Conservation (phyloP, 1,140 invertebrate genomes). For the Papilio aristodemus region DNA sequence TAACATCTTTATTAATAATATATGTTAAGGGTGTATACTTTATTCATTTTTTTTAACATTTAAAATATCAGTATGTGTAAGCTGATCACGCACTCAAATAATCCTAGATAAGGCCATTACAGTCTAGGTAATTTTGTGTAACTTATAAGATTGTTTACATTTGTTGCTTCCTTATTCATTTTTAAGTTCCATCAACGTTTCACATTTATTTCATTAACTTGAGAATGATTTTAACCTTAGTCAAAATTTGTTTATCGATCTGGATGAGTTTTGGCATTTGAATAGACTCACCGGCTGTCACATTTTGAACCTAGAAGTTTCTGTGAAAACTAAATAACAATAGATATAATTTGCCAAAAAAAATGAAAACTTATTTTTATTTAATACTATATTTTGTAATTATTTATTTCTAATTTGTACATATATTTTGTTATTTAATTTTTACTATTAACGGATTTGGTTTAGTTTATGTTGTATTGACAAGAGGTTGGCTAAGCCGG, state of each 20-base stretch:
- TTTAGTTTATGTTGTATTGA: constrained; percentile 53
- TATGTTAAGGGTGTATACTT: neutral
- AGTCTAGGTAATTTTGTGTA: constrained; percentile 41
- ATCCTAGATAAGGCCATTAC: neutral
- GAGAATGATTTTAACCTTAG: neutral
- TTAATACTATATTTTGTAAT: constrained; percentile 61
- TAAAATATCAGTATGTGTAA: neutral
- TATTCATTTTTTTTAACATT: neutral
- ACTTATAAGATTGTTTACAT: constrained; percentile 41
- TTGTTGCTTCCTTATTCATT: constrained; percentile 43
- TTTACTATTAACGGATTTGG: constrained; percentile 66
- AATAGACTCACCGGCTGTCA: neutral
- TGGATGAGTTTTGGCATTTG: no score
- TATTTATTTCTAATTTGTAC: constrained; percentile 77
- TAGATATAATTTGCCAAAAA: neutral
- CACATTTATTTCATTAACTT: constrained; percentile 50
- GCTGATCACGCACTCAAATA: neutral
- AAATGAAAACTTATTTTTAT: constrained; percentile 48
- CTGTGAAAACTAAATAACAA: neutral
- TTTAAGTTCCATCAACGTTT: constrained; percentile 44
- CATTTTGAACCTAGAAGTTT: neutral
- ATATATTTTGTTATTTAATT: constrained; percentile 79
- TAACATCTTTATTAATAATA: neutral
- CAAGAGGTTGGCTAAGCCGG: constrained; percentile 33
- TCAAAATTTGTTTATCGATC: neutral